phyloP scores from a whole-genome alignment of 2,113 vertebrate genomes.

The Perca schrenkii region DNA sequence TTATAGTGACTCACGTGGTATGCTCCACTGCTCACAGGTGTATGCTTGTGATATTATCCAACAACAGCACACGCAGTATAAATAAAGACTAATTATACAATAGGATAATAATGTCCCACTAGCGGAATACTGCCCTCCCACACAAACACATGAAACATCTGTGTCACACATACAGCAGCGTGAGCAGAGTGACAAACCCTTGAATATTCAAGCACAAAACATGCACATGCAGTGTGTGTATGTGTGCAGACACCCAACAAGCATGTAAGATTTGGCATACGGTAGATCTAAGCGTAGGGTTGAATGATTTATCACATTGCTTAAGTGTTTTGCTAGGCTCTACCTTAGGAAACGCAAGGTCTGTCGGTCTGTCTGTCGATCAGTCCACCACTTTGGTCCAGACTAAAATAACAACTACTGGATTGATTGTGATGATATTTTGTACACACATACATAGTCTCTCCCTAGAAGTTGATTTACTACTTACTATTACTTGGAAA shows the following conservation, averaged over 20 bases:
- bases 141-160: constrained; percentile 14
- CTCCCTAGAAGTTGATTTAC: too few relatives aligned
- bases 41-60: constrained; percentile 57
- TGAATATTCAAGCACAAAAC: neutral
- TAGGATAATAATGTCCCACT: constrained; percentile 38
- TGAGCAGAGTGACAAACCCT: neutral
- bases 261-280: neutral
- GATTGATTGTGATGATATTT: too few relatives aligned
- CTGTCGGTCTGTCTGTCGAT: too few relatives aligned
- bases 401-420: too few relatives aligned
- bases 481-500: too few relatives aligned
- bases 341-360: too few relatives aligned
- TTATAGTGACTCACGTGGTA: constrained; percentile 22
- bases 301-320: too few relatives aligned
- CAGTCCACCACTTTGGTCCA: too few relatives aligned
- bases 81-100: constrained; percentile 67
- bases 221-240: neutral
- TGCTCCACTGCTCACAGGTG: constrained; percentile 32
- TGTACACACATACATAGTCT: too few relatives aligned
- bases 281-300: neutral
- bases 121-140: constrained; percentile 10
- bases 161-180: neutral
- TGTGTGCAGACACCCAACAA: neutral
- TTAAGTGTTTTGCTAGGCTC: too few relatives aligned
- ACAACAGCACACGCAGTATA: constrained; percentile 39